phyloP scores from a whole-genome alignment of 2,888 invertebrate genomes.

The Ormyrus labotus region DNA sequence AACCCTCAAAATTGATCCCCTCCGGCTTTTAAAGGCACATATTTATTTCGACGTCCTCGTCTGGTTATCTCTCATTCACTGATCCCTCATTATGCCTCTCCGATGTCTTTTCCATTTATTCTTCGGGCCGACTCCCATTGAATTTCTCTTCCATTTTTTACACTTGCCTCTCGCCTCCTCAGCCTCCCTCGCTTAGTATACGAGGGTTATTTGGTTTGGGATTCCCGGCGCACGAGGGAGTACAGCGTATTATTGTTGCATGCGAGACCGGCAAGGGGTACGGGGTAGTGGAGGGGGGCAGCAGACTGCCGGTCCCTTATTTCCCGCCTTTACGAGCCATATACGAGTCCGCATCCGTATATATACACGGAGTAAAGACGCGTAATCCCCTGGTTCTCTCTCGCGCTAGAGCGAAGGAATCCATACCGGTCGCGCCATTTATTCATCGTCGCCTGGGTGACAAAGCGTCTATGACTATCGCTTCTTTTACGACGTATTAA shows the following conservation, averaged over 20 bases:
- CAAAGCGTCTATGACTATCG: too few relatives aligned
- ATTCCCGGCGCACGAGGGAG: not conserved
- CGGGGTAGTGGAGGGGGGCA: too few relatives aligned
- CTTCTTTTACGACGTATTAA: constrained; percentile 32
- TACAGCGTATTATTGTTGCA: constrained; percentile 43
- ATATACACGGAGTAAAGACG: too few relatives aligned
- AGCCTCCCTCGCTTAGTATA: not conserved
- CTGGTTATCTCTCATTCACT: constrained; percentile 30
- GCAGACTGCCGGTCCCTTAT: constrained; percentile 7
- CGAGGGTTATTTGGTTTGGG: constrained; percentile 34
- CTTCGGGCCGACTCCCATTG: constrained; percentile 3
- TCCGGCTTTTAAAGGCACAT: constrained; percentile 18
- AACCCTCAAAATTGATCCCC: not conserved
- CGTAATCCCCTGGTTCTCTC: too few relatives aligned
- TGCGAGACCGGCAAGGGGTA: not conserved
- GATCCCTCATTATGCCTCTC: constrained; percentile 38
- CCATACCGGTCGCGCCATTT: too few relatives aligned
- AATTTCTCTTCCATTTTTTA: constrained; percentile 36
- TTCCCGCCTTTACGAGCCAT: constrained; percentile 41
- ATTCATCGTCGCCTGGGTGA: too few relatives aligned
- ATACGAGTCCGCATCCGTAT: not conserved
- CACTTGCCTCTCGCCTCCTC: not conserved
- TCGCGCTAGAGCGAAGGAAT: too few relatives aligned
- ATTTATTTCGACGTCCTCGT: not conserved
- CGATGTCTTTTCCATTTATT: not conserved